Evolutionary conservation across 2,797 vertebrate species (phyloP).

Genomic region (Aphelocoma californica): DNA sequence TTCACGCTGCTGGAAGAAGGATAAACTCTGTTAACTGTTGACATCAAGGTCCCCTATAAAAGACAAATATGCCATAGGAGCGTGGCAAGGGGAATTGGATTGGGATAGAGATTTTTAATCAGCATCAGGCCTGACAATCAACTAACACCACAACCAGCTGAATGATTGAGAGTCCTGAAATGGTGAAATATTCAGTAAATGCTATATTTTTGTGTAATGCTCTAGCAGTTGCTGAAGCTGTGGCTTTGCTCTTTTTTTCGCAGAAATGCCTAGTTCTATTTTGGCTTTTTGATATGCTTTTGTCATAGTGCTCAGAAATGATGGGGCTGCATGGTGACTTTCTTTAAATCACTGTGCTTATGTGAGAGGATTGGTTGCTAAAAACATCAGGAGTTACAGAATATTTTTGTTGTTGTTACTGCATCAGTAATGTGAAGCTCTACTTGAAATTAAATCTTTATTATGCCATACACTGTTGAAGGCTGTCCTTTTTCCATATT

Average conservation of each 20-base stretch:
- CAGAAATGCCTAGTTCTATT: background rate
- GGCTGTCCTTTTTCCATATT: background rate
- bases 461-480: background rate
- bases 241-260: background rate
- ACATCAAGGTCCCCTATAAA: background rate
- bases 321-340: background rate
- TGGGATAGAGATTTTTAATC: conserved; percentile 42
- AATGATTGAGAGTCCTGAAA: background rate
- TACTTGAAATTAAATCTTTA: background rate
- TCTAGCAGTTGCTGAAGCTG: background rate
- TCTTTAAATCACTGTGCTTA: background rate
- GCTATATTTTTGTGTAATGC: background rate
- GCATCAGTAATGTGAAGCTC: background rate
- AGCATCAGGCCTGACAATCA: background rate
- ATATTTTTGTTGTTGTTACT: background rate
- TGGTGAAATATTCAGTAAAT: background rate
- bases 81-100: background rate
- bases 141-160: background rate
- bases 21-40: conserved; percentile 1
- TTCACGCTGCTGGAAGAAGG: background rate
- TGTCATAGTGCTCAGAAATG: background rate
- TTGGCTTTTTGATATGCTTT: background rate
- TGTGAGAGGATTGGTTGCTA: background rate
- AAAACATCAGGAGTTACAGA: background rate
- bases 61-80: background rate